Base-by-base conservation (phyloP, 2,797 vertebrate species). In the Cirrhinus mrigala region DNA sequence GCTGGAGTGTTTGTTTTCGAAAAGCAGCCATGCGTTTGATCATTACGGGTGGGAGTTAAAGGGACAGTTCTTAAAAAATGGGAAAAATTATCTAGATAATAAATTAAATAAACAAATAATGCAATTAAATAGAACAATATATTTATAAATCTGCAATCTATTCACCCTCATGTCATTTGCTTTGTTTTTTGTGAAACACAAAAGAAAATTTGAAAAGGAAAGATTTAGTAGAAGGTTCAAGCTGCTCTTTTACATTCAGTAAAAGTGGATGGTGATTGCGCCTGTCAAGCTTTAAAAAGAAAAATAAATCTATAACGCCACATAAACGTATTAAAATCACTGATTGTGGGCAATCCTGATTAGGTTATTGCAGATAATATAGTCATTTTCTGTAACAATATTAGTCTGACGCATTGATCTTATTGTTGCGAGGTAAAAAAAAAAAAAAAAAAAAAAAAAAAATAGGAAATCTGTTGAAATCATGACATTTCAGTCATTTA, bases 291-390 rank as follows among this genome's bases (percentile, higher is more conserved):
- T 18, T 14, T 11, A 56, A 52, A 50, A 60, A 44, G n/a, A 78
- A 58, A 60, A 78, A 16, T 27, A 46, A 4, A 12, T n/a, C 8
- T 56, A n/a, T 58, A 58, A 58, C 9, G 1, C 52, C n/a, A 6
- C 24, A 64, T 6, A 66, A 3, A 22, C 37, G 16, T 24, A 27
- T 71, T 22, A 27, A 24, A 92, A 93, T 94, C 92, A 94, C 93
- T 95, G 91, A 89, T 88, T 90, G 87, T 89, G 87, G 85, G 92
- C 92, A 90, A 92, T 92, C 89, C 90, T 94, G 92, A 95, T 95
- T 94, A 93, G 93, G 91, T 95, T 95, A 95, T 94, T 94, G 95
- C 93, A 94, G 93, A 95, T 95, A 94, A 95, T 94, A 93, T 88
- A 94, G 94, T 94, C 94, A 92, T 93, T 93, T 91, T 91, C 92